Base-by-base conservation (phyloP, 2,797 vertebrate genomes). In the Toxotes lorentzi region DNA sequence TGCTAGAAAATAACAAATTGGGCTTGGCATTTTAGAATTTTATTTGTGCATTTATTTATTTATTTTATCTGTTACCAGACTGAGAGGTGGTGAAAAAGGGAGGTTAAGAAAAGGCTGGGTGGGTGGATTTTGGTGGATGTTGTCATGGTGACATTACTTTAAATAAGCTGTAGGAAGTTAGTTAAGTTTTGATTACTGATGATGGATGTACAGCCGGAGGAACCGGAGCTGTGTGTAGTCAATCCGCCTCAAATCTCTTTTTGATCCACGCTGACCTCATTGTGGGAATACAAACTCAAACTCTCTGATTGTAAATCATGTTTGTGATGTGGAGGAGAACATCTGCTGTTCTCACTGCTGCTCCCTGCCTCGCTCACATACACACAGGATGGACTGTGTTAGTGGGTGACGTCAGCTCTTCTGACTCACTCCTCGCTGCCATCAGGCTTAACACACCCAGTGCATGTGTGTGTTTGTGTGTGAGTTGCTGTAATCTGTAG, bases 341-440 rank as follows among this genome's bases (percentile, higher is more conserved):
- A 95, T 95, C 93, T 95, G 93, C 92, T 83, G 79, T 68, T 88
- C 87, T 86, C 89, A 73, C 85, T 88, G 86, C 78, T 65, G 77
- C 84, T 62, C 84, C 58, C 83, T 66, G 79, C 82, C 84, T 83
- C 78, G 4, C 84, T 81, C 82, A 19, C 81, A 70, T 7, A 59
- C 85, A 72, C 79, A 84, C 88, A 89, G 88, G 85, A 89, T 86
- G 89, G 88, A 88, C 91, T 90, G 88, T 87, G 84, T 90, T 89
- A 78, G 88, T 58, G 35, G 85, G 81, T 95, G 93, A 94, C 91
- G 92, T 95, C 94, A 94, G 87, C 79, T 85, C 64, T 79, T 93
- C 91, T 95, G 94, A 95, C 89, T 95, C 94, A 94, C 86, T 91
- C 85, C 73, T 84, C 70, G 54, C 87, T 88, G 90, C 87, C 93